Conservation (phyloP, 2,797 vertebrate species). For the Gymnoscopelus microlampas region DNA sequence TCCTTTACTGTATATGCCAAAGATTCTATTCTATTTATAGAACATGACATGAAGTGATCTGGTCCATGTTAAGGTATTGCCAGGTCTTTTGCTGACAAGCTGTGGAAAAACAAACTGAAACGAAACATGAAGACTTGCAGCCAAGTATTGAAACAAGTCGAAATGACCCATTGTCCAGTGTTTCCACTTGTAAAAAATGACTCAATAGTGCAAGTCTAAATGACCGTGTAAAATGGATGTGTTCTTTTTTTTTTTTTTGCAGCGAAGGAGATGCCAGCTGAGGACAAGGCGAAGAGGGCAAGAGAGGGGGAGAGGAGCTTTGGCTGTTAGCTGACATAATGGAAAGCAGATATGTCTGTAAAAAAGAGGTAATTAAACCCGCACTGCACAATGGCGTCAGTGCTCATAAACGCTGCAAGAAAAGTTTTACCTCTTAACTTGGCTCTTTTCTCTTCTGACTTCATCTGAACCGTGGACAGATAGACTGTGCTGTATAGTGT, state of each 20-base stretch:
- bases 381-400: conserved; percentile 71
- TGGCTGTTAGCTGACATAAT: conserved; percentile 69
- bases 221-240: no score
- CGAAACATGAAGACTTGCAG: no score
- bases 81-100: no score
- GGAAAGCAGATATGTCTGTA: conserved; percentile 69
- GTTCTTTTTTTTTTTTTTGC: neutral
- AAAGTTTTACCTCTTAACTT: conserved; percentile 40
- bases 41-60: no score
- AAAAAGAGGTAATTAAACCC: conserved; percentile 71
- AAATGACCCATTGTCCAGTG: no score
- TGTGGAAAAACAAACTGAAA: no score
- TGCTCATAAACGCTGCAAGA: conserved; percentile 66
- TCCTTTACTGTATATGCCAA: neutral
- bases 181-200: no score
- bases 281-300: conserved; percentile 61
- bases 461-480: neutral
- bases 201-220: no score
- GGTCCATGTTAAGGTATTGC: no score
- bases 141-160: no score
- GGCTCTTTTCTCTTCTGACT: conserved; percentile 27
- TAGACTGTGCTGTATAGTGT: no score
- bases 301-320: conserved; percentile 38
- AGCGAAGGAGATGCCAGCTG: conserved; percentile 62
- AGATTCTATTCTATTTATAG: no score